These are phyloP conservation scores for Propithecus deckenii DNA, from an alignment of 2,797 vertebrate genomes.

Conservation along the genomic window DNA sequence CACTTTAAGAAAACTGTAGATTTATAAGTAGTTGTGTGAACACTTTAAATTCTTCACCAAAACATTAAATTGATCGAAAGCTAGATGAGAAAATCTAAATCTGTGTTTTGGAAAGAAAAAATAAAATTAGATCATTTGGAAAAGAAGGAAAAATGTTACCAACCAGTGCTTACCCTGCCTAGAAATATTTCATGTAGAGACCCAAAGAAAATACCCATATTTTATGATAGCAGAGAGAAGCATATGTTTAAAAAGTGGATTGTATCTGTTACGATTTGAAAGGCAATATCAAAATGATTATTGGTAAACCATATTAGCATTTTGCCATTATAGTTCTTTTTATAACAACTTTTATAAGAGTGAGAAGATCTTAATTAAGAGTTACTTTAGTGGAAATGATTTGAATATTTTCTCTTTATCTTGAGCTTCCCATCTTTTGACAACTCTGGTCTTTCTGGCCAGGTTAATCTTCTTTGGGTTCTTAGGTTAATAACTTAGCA, in stretches of 20 bases:
- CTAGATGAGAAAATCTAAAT: background rate
- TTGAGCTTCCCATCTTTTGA: background rate
- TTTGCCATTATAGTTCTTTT: background rate
- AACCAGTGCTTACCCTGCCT: background rate
- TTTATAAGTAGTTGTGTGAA: background rate
- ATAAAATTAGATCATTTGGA: background rate
- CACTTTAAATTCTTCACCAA: background rate
- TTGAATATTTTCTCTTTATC: slow-evolving; percentile 1
- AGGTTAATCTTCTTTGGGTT: background rate
- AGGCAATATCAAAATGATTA: background rate
- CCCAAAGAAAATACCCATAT: background rate
- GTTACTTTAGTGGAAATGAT: background rate
- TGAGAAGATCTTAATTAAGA: background rate
- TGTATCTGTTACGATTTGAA: background rate
- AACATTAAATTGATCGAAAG: background rate
- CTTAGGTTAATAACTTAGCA: background rate
- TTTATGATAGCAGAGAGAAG: background rate
- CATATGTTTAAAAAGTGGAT: background rate
- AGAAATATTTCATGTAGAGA: background rate
- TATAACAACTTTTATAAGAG: background rate
- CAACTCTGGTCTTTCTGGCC: background rate
- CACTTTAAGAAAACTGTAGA: background rate
- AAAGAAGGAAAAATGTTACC: background rate
- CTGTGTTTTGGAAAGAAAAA: background rate
- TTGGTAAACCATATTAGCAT: background rate